phyloP scores from a whole-genome alignment of 2,888 invertebrate species.

The Synanthedon vespiformis region DNA sequence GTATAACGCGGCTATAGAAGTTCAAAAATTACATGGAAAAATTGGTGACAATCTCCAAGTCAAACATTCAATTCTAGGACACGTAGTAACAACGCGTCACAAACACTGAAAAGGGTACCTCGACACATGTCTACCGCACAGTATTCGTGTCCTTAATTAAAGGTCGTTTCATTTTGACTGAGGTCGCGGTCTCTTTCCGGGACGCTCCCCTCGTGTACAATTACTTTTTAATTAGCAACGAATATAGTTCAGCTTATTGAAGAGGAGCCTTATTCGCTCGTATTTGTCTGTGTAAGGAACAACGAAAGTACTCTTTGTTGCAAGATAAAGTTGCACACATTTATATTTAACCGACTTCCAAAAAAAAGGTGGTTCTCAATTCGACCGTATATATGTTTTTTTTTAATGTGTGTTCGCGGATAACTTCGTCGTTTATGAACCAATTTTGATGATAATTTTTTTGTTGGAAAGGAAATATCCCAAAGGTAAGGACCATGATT shows the following conservation, averaged over 20 bases:
- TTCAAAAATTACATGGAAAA: too few species aligned
- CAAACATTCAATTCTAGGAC: constrained; percentile 3
- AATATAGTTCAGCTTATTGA: constrained; percentile 18
- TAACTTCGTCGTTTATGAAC: too few species aligned
- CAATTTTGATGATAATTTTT: too few species aligned
- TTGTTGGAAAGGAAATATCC: too few species aligned
- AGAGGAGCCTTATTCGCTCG: not conserved
- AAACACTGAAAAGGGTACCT: constrained; percentile 43
- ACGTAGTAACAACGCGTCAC: constrained; percentile 21
- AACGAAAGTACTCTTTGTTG: not conserved
- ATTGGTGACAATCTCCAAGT: too few species aligned
- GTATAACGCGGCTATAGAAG: too few species aligned
- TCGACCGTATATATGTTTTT: too few species aligned
- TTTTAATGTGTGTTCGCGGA: too few species aligned
- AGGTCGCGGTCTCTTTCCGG: constrained; percentile 15
- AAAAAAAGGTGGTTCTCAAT: too few species aligned
- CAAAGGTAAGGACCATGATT: too few species aligned
- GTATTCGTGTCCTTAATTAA: constrained; percentile 38
- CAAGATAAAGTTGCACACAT: too few species aligned
- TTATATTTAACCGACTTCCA: too few species aligned
- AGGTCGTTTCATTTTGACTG: constrained; percentile 39
- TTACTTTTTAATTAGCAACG: constrained; percentile 51
- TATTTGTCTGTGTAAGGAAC: not conserved
- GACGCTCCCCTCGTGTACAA: constrained; percentile 23
- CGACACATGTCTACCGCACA: constrained; percentile 26